Conservation (phyloP, 2,113 vertebrate species). For the Misgurnus anguillicaudatus region DNA sequence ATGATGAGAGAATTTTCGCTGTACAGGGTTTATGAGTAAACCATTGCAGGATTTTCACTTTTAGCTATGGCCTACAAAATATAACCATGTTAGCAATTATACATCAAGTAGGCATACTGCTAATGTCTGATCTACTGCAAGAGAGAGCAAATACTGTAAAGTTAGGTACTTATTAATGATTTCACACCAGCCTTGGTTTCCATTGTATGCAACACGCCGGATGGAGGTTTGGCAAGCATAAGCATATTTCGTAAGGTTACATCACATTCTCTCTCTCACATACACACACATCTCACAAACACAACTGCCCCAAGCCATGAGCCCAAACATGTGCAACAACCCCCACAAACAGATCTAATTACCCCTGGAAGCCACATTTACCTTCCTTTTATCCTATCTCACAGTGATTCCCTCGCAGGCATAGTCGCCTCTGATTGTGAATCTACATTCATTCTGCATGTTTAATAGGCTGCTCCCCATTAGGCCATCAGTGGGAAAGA, state of each 20-base stretch:
- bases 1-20: too few species aligned
- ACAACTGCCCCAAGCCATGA: slow-evolving; percentile 16
- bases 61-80: background rate
- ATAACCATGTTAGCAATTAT: background rate
- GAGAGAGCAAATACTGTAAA: background rate
- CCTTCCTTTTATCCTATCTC: background rate
- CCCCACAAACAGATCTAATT: slow-evolving; percentile 26
- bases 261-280: slow-evolving; percentile 16
- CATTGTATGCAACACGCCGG: background rate
- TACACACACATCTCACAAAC: slow-evolving; percentile 7
- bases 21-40: background rate
- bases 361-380: slow-evolving; percentile 5
- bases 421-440: background rate
- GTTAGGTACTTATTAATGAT: slow-evolving; percentile 9
- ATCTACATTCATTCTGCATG: slow-evolving; percentile 26
- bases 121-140: background rate
- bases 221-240: slow-evolving; percentile 14
- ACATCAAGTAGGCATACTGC: background rate
- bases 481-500: slow-evolving; percentile 21
- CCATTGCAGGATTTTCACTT: background rate
- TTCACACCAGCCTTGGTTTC: slow-evolving; percentile 11
- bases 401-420: background rate
- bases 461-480: slow-evolving; percentile 28
- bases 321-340: slow-evolving; percentile 14
- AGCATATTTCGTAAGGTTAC: slow-evolving; percentile 42